A percentile compares a stretch with the other conserved stretches of the same genome.
Conservation (phyloP, 2,113 vertebrate species). For the Paraplagusia blochii region DNA sequence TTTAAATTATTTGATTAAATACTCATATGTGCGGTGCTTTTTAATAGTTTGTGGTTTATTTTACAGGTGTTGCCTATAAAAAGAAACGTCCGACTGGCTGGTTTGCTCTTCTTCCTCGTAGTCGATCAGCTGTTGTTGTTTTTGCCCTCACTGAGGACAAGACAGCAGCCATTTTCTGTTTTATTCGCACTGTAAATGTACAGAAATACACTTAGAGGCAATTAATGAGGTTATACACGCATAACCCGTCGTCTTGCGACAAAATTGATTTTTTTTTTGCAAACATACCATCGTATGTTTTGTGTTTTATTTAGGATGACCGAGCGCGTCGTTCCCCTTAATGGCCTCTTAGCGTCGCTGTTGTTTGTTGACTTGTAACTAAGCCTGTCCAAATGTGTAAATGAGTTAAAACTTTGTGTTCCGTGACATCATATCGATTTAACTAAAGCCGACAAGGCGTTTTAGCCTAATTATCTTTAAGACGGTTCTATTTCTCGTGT, state of each 20-base stretch:
- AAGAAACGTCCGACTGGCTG: background rate
- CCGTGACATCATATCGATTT: too few relatives aligned
- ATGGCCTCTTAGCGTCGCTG: constrained; percentile 35
- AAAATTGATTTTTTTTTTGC: rapidly evolving
- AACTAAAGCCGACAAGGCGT: too few relatives aligned
- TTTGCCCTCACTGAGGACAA: background rate
- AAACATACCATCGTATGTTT: too few relatives aligned
- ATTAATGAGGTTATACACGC: rapidly evolving
- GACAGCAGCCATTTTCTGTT: constrained; percentile 22
- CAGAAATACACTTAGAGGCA: background rate
- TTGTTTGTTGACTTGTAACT: constrained; percentile 29
- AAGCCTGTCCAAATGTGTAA: background rate
- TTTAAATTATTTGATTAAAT: too few relatives aligned
- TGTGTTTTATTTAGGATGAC: background rate
- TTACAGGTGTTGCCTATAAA: background rate
- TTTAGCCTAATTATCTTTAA: too few relatives aligned
- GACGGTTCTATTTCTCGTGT: too few relatives aligned
- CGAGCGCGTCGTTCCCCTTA: constrained; percentile 1
- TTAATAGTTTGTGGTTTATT: background rate
- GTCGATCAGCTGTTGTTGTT: constrained; percentile 49
- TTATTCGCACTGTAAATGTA: rapidly evolving
- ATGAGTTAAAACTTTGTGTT: too few relatives aligned
- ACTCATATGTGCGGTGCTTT: too few relatives aligned
- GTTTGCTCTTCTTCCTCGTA: background rate
- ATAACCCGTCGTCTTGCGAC: background rate